Conservation (phyloP, 2,797 vertebrate genomes). For the Macrochelys suwanniensis region DNA sequence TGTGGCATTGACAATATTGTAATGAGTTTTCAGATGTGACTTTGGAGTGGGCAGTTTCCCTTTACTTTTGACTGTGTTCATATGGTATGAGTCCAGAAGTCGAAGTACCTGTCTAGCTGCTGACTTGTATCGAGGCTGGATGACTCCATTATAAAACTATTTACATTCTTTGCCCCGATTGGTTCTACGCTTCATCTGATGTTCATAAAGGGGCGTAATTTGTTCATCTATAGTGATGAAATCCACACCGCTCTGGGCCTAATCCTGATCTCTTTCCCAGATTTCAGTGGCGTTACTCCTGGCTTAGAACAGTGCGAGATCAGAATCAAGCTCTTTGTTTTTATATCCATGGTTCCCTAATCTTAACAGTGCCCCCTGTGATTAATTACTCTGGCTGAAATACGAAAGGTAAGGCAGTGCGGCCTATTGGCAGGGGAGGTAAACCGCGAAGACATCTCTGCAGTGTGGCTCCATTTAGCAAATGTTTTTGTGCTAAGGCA, state of each 20-base stretch:
- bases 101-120: background rate
- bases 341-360: background rate
- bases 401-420: accelerated
- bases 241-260: background rate
- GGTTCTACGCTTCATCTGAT: accelerated
- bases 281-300: background rate
- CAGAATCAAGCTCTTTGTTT: background rate
- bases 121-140: accelerated
- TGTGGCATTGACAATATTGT: background rate
- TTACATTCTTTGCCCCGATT: accelerated
- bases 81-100: background rate
- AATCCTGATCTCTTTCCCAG: background rate
- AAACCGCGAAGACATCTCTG: no score
- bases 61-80: background rate
- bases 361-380: background rate
- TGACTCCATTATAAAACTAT: accelerated
- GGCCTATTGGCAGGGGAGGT: background rate
- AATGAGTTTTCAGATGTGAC: no score
- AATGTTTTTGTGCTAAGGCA: background rate
- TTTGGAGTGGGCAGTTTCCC: background rate
- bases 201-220: background rate
- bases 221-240: background rate
- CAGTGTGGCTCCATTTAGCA: background rate
- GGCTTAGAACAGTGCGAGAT: accelerated
- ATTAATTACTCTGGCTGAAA: background rate